Base-by-base conservation (phyloP, 37 sponge, comb jelly and placozoan genomes). In the Haliclona indistincta region DNA sequence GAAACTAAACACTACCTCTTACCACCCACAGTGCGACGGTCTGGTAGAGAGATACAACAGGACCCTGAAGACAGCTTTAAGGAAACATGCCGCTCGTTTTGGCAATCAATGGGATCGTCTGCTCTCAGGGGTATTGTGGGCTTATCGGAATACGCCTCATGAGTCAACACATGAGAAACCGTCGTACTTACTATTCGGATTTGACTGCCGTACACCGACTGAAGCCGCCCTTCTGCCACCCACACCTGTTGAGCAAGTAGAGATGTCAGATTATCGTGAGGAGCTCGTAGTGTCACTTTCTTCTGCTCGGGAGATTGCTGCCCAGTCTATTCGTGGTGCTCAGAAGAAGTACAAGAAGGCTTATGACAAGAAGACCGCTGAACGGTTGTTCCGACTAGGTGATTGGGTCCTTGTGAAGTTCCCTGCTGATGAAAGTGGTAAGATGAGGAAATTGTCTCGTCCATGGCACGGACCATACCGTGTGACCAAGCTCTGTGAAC, bases 81-180 rank as follows among this genome's bases (percentile, higher is more conserved):
- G 71, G 15, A 70, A 70, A 25, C 71, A 70, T 22, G 25, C 54
- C 32, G 51, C 71, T 15, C 42, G 45, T 17, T 70, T 70, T 45
- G 71, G 71, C 25, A 23, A n/a, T 10, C 66, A 76, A 53, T 76
- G 77, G 77, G 77, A 76, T 33, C 65, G 44, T 3, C 67, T 34
- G 43, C 19, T 76, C 29, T 22, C 49, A 42, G 77, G 77, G 10
- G 77, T 26, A 15, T 67, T 76, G 58, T 76, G 77, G 77, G 77
- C 77, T 3, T 76, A 76, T 35, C 66, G 77, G 20, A 64, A 76
- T 29, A 29, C 64, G 38, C 47, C 45, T 38, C 76, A 74, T 28
- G 76, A 74, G 11, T 68, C 76, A 41, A 76, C 77, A 4, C 11
- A 22, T 23, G 77, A 74, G 64, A 76, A 76, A 10, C 77, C 77